These are phyloP conservation scores for Microplitis deprimator DNA, from an alignment of 2,888 invertebrate genomes.

Conservation along the genomic window DNA sequence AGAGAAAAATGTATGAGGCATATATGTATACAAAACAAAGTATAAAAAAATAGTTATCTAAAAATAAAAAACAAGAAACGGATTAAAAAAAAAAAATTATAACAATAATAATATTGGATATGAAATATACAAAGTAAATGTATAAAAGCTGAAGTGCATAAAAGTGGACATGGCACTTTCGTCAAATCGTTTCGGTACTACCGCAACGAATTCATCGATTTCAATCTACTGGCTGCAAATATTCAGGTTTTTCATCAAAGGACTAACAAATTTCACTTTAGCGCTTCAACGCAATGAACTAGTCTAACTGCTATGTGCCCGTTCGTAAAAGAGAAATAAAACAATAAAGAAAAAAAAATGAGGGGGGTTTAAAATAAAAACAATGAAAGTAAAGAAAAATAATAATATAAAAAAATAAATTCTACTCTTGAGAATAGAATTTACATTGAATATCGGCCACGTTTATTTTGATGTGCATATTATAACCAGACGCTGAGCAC, in stretches of 20 bases:
- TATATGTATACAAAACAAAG: constrained; percentile 11
- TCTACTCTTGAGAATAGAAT: background rate
- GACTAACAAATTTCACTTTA: constrained; percentile 13
- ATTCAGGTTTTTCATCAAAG: constrained; percentile 15
- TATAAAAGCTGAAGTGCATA: background rate
- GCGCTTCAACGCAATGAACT: constrained; percentile 16
- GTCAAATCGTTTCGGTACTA: background rate
- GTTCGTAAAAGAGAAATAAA: background rate
- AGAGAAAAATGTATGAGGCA: constrained; percentile 34
- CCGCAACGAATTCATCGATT: constrained; percentile 12
- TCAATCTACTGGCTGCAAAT: constrained; percentile 12
- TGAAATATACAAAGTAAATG: background rate
- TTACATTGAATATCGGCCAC: constrained; percentile 5
- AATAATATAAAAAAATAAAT: background rate
- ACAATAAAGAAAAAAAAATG: background rate
- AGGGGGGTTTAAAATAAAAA: background rate
- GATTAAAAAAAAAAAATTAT: background rate
- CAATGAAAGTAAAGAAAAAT: background rate
- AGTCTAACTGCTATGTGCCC: constrained; percentile 2
- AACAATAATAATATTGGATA: background rate
- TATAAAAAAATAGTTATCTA: constrained; percentile 5
- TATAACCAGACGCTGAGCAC: background rate
- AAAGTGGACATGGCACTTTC: constrained; percentile 6
- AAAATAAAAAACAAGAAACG: background rate
- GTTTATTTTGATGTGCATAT: constrained; percentile 1